phyloP scores from a whole-genome alignment of 2,888 invertebrate genomes.

The Amiota communis region DNA sequence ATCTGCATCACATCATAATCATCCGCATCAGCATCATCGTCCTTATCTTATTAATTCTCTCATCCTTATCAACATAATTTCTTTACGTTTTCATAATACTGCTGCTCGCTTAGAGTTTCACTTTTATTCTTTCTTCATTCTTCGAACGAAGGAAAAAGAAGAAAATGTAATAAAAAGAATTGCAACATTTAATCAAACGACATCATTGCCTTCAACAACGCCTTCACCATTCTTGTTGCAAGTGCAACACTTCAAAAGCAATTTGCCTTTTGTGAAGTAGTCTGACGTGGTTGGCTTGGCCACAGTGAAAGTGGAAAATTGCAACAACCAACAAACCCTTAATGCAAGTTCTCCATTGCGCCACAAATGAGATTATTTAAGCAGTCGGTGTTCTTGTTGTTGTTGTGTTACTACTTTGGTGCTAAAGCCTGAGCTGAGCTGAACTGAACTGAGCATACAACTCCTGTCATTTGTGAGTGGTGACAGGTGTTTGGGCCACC shows the following conservation, averaged over 20 bases:
- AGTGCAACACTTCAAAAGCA: constrained; percentile 13
- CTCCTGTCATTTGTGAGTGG: too few relatives aligned
- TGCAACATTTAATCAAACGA: constrained; percentile 56
- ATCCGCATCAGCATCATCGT: not conserved
- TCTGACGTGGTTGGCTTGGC: not conserved
- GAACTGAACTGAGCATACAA: too few relatives aligned
- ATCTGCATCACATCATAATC: constrained; percentile 26
- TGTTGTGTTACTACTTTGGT: not conserved
- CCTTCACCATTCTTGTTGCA: not conserved
- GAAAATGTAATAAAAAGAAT: not conserved
- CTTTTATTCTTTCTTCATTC: too few relatives aligned
- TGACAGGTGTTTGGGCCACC: constrained; percentile 19
- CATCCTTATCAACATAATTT: too few relatives aligned
- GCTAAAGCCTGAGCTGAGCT: not conserved
- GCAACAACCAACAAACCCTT: not conserved
- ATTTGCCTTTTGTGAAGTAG: constrained; percentile 18
- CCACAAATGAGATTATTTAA: constrained; percentile 17
- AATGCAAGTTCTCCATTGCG: not conserved
- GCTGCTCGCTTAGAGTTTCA: not conserved
- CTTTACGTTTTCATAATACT: constrained; percentile 9
- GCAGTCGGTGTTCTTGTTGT: not conserved
- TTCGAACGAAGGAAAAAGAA: not conserved
- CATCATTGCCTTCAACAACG: constrained; percentile 31
- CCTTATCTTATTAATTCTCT: not conserved
- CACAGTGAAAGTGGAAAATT: not conserved